phyloP scores from a whole-genome alignment of 2,888 invertebrate genomes.

The Aproaerema taeniolella region DNA sequence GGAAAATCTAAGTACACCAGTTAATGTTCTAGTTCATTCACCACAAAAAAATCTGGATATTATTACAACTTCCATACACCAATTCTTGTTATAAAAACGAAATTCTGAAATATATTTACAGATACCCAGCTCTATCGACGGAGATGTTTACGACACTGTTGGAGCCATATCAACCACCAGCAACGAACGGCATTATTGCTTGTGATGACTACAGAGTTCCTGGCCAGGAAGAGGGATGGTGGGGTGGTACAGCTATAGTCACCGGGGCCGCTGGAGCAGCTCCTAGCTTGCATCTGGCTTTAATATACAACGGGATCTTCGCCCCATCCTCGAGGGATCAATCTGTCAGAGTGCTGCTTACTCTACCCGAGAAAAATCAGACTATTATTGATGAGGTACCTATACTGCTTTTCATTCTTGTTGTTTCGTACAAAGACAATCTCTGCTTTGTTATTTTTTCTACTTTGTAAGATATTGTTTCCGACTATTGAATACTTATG shows the following conservation, averaged over 20 bases:
- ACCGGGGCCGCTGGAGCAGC: constrained; percentile 88
- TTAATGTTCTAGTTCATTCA: too few species aligned
- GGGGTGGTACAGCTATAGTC: constrained; percentile 93
- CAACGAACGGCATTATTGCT: constrained; percentile 74
- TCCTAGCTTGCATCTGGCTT: constrained; percentile 87
- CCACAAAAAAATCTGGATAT: too few species aligned
- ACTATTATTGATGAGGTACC: constrained; percentile 85
- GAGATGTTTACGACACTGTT: constrained; percentile 90
- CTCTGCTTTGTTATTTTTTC: too few species aligned
- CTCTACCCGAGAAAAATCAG: constrained; percentile 83
- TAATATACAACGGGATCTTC: constrained; percentile 90
- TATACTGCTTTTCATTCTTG: not conserved
- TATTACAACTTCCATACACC: too few species aligned
- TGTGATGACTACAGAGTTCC: constrained; percentile 69
- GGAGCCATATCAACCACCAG: constrained; percentile 81
- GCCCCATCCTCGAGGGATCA: constrained; percentile 80
- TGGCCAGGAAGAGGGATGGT: constrained; percentile 80
- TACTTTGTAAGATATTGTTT: too few species aligned
- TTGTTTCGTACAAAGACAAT: not conserved
- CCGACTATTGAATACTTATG: too few species aligned
- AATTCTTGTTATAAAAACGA: too few species aligned
- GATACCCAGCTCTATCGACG: constrained; percentile 84
- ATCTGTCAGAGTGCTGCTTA: constrained; percentile 82
- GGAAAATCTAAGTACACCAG: too few species aligned
- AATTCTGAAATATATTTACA: too few species aligned